Evolutionary conservation across 1,140 invertebrate genomes (phyloP).

Genomic region (Lanistes nyassanus): DNA sequence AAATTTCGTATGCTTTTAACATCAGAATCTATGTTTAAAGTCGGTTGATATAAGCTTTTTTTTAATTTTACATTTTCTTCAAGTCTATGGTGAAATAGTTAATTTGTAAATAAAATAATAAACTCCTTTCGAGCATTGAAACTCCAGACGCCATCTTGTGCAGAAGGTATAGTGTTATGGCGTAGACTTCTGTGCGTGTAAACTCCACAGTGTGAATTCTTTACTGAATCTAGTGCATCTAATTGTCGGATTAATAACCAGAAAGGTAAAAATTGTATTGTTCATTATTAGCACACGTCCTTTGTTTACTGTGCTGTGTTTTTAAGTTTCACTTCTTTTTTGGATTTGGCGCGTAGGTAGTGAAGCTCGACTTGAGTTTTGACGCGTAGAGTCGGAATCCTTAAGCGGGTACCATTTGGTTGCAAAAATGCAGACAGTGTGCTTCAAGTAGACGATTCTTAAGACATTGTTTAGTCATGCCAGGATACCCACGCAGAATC

Average conservation of each 20-base stretch:
- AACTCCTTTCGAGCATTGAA: constrained; percentile 28
- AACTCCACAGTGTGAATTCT: constrained; percentile 3
- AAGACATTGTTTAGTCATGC: constrained; percentile 2
- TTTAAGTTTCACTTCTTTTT: background rate
- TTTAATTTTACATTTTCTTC: background rate
- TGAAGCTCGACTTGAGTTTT: background rate
- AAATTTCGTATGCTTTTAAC: constrained; percentile 3
- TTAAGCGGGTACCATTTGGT: background rate
- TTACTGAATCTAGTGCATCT: too few relatives aligned
- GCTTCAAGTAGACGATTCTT: background rate
- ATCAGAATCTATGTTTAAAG: background rate
- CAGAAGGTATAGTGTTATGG: constrained; percentile 13
- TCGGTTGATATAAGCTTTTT: background rate
- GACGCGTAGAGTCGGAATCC: constrained; percentile 3
- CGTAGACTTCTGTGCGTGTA: constrained; percentile 22
- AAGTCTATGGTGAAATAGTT: background rate
- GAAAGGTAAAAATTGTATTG: too few relatives aligned
- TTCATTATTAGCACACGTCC: too few relatives aligned
- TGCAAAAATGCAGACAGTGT: constrained; percentile 13
- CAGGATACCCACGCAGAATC: background rate
- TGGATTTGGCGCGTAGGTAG: constrained; percentile 26
- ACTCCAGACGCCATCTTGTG: constrained; percentile 48
- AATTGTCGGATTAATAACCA: too few relatives aligned
- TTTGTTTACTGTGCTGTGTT: too few relatives aligned
- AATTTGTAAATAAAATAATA: background rate